phyloP scores from a whole-genome alignment of 1,140 invertebrate species.

The Brachionus koreanus region DNA sequence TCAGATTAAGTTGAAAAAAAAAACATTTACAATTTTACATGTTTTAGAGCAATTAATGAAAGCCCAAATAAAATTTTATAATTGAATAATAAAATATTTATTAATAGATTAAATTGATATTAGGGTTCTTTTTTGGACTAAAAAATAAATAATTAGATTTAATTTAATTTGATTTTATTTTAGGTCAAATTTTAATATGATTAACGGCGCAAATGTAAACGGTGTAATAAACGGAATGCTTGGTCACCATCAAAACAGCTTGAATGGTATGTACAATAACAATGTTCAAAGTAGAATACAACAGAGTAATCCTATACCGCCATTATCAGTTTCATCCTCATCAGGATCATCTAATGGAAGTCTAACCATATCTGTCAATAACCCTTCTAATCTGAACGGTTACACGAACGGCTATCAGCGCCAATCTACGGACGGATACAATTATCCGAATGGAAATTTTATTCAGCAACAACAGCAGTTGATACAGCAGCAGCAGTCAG shows the following conservation, averaged over 20 bases:
- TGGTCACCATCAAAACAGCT: neutral
- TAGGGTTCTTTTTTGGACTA: too few relatives aligned
- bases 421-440: neutral
- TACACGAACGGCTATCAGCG: neutral
- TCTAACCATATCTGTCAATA: constrained; percentile 13
- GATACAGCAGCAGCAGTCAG: neutral
- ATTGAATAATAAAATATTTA: too few relatives aligned
- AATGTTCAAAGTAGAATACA: neutral
- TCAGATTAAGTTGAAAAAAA: too few relatives aligned
- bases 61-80: too few relatives aligned
- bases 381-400: neutral
- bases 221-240: neutral
- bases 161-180: neutral
- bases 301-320: neutral
- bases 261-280: constrained; percentile 13
- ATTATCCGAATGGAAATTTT: neutral
- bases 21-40: too few relatives aligned
- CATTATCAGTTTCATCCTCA: constrained; percentile 8
- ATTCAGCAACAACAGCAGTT: neutral
- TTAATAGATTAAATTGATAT: too few relatives aligned
- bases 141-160: too few relatives aligned
- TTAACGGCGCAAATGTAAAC: neutral
- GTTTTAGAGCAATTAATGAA: too few relatives aligned
- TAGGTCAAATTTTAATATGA: neutral
- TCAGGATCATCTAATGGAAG: neutral